Conservation (phyloP, 2,888 invertebrate genomes). For the Acronicta aceris region DNA sequence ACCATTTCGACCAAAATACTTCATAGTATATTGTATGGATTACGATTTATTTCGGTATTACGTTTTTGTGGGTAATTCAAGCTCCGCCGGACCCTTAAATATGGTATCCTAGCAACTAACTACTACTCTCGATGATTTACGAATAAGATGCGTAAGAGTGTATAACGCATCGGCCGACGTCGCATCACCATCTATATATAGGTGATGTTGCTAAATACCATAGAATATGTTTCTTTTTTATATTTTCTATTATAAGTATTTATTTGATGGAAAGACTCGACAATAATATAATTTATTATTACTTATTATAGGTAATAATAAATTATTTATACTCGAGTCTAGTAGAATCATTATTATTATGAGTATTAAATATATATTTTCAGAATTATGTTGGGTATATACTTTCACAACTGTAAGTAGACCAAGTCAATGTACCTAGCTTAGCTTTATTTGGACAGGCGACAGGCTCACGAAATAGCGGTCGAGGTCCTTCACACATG, state of each 20-base stretch:
- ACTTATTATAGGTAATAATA: too few relatives aligned
- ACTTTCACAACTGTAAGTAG: slow-evolving; percentile 42
- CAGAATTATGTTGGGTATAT: not conserved
- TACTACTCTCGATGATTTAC: slow-evolving; percentile 29
- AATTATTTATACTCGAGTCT: too few relatives aligned
- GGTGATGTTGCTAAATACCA: not conserved
- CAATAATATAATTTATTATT: too few relatives aligned
- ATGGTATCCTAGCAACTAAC: slow-evolving; percentile 19
- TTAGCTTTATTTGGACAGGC: slow-evolving; percentile 60
- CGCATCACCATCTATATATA: too few relatives aligned
- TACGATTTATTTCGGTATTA: too few relatives aligned
- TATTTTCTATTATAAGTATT: not conserved
- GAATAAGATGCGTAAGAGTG: slow-evolving; percentile 12
- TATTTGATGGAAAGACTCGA: not conserved
- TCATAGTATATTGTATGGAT: too few relatives aligned
- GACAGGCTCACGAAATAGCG: slow-evolving; percentile 76
- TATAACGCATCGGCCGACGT: too few relatives aligned
- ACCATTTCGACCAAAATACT: too few relatives aligned
- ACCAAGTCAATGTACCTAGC: slow-evolving; percentile 50
- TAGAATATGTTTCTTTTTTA: not conserved
- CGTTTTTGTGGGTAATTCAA: too few relatives aligned
- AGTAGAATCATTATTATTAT: too few relatives aligned
- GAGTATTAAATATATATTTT: slow-evolving; percentile 8
- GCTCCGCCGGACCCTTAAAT: too few relatives aligned
- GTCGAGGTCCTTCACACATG: slow-evolving; percentile 80